Percentiles rank a stretch among this genome's conserved stretches.
Evolutionary conservation across 2,113 vertebrate species (phyloP).

Genomic region (Bungarus multicinctus): DNA sequence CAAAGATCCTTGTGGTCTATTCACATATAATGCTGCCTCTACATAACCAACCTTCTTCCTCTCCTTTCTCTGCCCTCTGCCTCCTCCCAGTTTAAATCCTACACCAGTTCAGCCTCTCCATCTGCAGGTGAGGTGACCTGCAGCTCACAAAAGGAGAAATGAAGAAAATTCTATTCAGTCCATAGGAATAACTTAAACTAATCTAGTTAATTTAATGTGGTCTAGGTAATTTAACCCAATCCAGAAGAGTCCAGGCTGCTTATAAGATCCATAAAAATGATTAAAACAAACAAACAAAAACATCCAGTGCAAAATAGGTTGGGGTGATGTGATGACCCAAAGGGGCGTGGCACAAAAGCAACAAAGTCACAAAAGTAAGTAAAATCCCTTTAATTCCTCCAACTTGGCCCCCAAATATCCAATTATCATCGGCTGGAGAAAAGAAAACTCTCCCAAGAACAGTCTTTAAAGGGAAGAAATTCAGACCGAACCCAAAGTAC

Average conservation of each 20-base stretch:
- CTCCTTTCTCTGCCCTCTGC: neutral
- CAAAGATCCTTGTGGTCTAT: neutral
- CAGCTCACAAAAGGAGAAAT: neutral
- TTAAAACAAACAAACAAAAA: neutral
- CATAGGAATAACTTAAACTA: neutral
- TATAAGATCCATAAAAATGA: neutral
- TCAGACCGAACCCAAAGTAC: too few species aligned
- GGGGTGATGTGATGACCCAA: too few species aligned
- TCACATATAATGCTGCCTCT: neutral
- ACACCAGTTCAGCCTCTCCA: neutral
- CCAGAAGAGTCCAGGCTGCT: neutral
- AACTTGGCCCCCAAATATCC: too few species aligned
- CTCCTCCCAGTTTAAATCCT: neutral
- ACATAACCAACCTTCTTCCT: neutral
- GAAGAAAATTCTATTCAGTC: neutral
- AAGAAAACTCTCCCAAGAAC: too few species aligned
- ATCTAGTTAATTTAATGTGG: neutral
- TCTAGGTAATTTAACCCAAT: too few species aligned
- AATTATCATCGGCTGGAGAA: too few species aligned
- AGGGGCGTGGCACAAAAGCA: too few species aligned
- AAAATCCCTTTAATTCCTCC: too few species aligned
- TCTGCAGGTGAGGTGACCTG: neutral
- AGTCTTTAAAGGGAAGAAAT: too few species aligned
- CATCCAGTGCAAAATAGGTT: neutral
- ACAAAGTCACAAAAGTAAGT: too few species aligned